Conservation (phyloP, 2,113 vertebrate genomes). For the Marmota flaviventris region DNA sequence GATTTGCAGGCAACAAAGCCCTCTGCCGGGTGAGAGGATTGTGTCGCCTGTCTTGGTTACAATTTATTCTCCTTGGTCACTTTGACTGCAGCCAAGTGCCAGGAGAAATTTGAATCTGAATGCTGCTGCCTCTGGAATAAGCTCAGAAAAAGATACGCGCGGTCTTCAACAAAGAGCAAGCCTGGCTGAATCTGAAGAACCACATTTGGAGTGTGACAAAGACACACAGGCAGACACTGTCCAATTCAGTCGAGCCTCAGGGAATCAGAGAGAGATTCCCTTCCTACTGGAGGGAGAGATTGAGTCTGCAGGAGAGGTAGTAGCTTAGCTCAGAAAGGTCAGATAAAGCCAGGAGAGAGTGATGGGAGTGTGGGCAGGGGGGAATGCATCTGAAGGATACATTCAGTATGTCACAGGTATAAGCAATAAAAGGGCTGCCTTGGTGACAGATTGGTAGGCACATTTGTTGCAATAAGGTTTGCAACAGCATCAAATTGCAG, state of each 20-base stretch:
- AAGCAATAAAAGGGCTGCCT: not conserved
- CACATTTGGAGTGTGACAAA: not conserved
- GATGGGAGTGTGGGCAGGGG: too few relatives aligned
- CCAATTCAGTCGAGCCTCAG: not conserved
- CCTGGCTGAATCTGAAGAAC: conserved; percentile 11
- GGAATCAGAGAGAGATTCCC: conserved; percentile 40
- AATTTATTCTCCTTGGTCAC: conserved; percentile 60
- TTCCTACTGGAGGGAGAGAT: not conserved
- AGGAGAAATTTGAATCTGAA: conserved; percentile 80
- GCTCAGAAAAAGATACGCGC: conserved; percentile 50
- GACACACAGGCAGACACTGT: conserved; percentile 32
- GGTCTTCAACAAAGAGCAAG: conserved; percentile 49
- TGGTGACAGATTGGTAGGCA: not conserved
- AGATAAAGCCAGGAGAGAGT: not conserved
- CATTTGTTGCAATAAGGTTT: not conserved
- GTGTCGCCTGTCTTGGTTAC: not conserved
- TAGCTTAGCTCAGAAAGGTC: not conserved
- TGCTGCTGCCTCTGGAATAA: conserved; percentile 60
- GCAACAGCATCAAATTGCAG: not conserved
- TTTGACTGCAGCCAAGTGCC: conserved; percentile 66
- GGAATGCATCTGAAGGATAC: not conserved
- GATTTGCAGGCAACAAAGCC: conserved; percentile 48
- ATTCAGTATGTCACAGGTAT: not conserved
- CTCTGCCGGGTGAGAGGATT: not conserved
- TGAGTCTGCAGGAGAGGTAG: not conserved